These are phyloP conservation scores for Sardinella longiceps DNA, from an alignment of 2,797 vertebrate species.

Conservation along the genomic window DNA sequence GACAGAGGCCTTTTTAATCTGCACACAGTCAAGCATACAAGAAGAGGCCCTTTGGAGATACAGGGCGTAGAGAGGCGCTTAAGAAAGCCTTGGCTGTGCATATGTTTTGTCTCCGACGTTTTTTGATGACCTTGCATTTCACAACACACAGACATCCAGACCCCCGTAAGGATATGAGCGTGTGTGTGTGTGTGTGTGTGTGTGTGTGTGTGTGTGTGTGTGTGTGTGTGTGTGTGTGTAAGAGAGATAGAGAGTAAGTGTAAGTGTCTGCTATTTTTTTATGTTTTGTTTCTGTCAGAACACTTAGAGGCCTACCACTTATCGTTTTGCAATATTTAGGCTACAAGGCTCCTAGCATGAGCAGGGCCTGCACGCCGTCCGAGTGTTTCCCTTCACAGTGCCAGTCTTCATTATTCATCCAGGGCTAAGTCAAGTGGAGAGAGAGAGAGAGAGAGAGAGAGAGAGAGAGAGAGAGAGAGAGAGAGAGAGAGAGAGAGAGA, in stretches of 20 bases:
- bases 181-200: neutral
- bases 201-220: constrained; percentile 5
- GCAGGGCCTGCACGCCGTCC: neutral
- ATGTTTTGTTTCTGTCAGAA: neutral
- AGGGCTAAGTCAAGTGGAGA: neutral
- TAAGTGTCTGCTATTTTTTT: neutral
- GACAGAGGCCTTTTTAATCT: constrained; percentile 25
- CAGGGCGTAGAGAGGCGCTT: constrained; percentile 50
- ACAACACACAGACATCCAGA: constrained; percentile 31
- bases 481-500: neutral
- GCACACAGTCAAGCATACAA: constrained; percentile 23
- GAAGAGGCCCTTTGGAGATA: constrained; percentile 25
- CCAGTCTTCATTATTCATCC: neutral
- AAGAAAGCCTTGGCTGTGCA: neutral
- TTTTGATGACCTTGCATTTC: constrained; percentile 14
- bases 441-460: neutral
- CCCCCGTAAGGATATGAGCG: constrained; percentile 13
- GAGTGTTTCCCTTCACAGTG: neutral
- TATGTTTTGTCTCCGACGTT: neutral
- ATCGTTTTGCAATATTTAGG: constrained; percentile 23
- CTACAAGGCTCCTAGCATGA: neutral
- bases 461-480: constrained; percentile 8
- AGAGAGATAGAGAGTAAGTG: constrained; percentile 29
- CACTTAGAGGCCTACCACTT: neutral
- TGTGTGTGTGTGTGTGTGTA: neutral